Evolutionary conservation across 2,113 vertebrate genomes (phyloP).

Genomic region (Pyxicephalus adspersus): DNA sequence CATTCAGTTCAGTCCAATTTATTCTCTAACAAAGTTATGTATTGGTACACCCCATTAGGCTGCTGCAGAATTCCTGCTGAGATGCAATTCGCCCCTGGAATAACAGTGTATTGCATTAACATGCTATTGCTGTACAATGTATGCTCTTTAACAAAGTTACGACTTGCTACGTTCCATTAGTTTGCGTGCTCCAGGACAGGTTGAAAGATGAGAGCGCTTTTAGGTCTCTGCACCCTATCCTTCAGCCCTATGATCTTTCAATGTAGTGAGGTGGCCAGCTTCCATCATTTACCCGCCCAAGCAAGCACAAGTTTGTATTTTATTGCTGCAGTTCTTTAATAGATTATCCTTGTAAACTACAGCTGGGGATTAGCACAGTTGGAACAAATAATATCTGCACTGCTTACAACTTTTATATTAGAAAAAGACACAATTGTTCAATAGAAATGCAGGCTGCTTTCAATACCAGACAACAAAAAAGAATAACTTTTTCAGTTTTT

Average conservation of each 20-base stretch:
- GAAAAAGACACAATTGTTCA: no score
- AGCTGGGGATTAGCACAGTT: background rate
- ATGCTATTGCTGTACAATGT: background rate
- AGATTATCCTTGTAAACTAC: background rate
- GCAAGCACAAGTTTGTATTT: background rate
- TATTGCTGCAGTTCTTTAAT: background rate
- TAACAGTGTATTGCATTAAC: background rate
- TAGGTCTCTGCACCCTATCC: background rate
- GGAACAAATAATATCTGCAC: background rate
- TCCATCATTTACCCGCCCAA: background rate
- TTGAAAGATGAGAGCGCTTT: background rate
- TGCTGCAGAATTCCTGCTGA: background rate
- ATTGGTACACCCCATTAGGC: background rate
- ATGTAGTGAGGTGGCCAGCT: background rate
- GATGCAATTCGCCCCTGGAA: background rate
- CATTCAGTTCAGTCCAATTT: background rate
- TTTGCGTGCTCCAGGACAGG: background rate
- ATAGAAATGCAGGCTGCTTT: no score
- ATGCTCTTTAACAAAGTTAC: background rate
- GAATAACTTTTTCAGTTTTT: no score
- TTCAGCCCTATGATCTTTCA: background rate
- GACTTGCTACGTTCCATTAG: background rate
- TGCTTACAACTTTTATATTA: no score
- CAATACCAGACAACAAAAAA: no score
- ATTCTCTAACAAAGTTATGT: background rate